A percentile compares a stretch with the other conserved stretches of the same genome.
Evolutionary conservation across 2,113 vertebrate genomes (phyloP).

Genomic region (Alectura lathami): DNA sequence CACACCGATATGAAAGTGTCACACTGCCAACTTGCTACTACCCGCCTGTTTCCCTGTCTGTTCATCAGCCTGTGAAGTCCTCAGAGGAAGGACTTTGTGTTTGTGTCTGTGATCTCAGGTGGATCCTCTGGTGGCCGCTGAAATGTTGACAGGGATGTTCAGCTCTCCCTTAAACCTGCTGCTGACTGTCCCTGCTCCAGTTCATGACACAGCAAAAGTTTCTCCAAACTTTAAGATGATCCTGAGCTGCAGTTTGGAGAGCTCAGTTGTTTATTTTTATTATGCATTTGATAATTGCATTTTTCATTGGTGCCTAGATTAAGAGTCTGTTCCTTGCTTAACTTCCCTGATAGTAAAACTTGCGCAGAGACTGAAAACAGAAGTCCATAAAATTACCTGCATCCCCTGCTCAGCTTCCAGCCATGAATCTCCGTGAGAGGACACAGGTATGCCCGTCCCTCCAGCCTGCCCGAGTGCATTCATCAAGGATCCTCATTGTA

Average conservation of each 20-base stretch:
- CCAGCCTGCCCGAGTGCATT: neutral
- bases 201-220: neutral
- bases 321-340: constrained; percentile 12
- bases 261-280: neutral
- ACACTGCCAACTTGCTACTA: neutral
- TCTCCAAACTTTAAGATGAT: neutral
- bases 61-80: neutral
- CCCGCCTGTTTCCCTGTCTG: neutral
- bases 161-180: neutral
- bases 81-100: neutral
- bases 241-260: neutral
- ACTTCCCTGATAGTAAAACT: constrained; percentile 60
- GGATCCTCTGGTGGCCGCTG: neutral
- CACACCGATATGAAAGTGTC: neutral
- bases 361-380: constrained; percentile 28
- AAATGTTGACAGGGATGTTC: neutral
- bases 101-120: neutral
- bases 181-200: neutral
- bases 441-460: neutral
- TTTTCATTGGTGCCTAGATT: constrained; percentile 18
- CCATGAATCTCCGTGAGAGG: constrained; percentile 26
- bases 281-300: neutral
- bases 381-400: constrained; percentile 28
- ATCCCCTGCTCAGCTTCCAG: neutral
- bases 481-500: neutral